phyloP scores from a whole-genome alignment of 2,113 vertebrate genomes.

The Orthonyx spaldingii region DNA sequence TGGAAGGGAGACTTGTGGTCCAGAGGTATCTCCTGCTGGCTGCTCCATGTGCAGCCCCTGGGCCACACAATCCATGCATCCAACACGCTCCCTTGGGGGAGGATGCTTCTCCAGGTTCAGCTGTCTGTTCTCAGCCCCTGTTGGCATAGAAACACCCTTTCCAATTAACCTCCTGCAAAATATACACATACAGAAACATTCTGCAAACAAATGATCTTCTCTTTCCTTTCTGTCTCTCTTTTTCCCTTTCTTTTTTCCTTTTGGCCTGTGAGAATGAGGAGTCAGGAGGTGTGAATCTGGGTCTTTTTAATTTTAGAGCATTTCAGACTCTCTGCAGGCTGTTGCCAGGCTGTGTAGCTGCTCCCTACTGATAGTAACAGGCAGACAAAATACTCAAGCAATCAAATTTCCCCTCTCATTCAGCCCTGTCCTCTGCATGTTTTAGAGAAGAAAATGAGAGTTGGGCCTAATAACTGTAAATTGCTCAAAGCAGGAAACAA shows the following conservation, averaged over 20 bases:
- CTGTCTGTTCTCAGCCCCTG: neutral
- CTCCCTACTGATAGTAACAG: neutral
- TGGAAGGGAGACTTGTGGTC: neutral
- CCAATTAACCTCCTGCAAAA: constrained; percentile 31
- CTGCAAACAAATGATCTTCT: neutral
- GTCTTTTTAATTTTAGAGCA: constrained; percentile 2
- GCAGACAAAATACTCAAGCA: constrained; percentile 24
- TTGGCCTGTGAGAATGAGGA: neutral
- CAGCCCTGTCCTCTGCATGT: neutral
- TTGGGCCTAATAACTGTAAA: constrained; percentile 1
- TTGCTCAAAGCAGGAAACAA: neutral
- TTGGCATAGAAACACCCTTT: constrained; percentile 54
- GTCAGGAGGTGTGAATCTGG: neutral
- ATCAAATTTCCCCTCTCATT: neutral
- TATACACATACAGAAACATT: neutral
- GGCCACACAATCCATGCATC: neutral
- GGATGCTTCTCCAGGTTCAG: neutral
- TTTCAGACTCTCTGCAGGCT: neutral
- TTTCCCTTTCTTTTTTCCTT: neutral
- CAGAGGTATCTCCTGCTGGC: neutral
- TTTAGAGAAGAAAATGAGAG: neutral
- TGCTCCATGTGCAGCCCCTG: neutral
- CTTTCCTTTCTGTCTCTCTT: neutral
- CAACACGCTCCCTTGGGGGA: neutral
- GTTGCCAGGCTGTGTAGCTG: constrained; percentile 17